These are phyloP conservation scores for Dysmachus trigonus DNA, from an alignment of 2,888 invertebrate species.

Conservation along the genomic window DNA sequence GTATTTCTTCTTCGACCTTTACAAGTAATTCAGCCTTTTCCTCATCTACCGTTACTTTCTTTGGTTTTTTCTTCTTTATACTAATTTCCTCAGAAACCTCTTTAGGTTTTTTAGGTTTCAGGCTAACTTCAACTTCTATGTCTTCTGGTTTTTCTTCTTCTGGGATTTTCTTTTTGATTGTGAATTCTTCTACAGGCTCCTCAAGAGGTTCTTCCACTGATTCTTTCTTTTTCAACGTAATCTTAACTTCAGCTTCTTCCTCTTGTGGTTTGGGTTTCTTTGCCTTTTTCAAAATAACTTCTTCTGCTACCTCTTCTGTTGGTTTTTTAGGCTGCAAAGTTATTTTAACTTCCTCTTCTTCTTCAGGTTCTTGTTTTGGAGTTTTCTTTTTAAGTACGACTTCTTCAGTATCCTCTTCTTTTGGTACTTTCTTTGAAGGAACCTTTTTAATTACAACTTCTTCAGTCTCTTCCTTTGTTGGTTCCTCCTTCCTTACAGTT, in stretches of 20 bases:
- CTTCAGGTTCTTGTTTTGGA: slow-evolving; percentile 53
- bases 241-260: slow-evolving; percentile 51
- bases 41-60: slow-evolving; percentile 19
- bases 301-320: slow-evolving; percentile 58
- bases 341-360: slow-evolving; percentile 58
- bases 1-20: slow-evolving; percentile 7
- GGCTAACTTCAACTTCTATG: slow-evolving; percentile 56
- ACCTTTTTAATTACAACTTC: slow-evolving; percentile 57
- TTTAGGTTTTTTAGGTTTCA: slow-evolving; percentile 57
- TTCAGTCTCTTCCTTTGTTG: slow-evolving; percentile 56
- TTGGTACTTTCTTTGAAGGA: slow-evolving; percentile 51
- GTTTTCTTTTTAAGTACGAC: slow-evolving; percentile 58
- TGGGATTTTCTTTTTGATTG: slow-evolving; percentile 52
- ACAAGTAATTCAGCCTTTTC: slow-evolving; percentile 52
- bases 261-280: slow-evolving; percentile 52
- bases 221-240: slow-evolving; percentile 54
- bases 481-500: slow-evolving; percentile 53
- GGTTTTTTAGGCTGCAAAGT: slow-evolving; percentile 61
- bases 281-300: slow-evolving; percentile 52
- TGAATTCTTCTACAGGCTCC: slow-evolving; percentile 54
- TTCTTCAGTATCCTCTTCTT: slow-evolving; percentile 56
- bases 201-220: slow-evolving; percentile 53
- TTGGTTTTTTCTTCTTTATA: slow-evolving; percentile 12
- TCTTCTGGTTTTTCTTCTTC: slow-evolving; percentile 51
- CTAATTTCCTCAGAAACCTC: slow-evolving; percentile 59